These are phyloP conservation scores for Pitta sordida DNA, from an alignment of 2,113 vertebrate species.

Conservation along the genomic window DNA sequence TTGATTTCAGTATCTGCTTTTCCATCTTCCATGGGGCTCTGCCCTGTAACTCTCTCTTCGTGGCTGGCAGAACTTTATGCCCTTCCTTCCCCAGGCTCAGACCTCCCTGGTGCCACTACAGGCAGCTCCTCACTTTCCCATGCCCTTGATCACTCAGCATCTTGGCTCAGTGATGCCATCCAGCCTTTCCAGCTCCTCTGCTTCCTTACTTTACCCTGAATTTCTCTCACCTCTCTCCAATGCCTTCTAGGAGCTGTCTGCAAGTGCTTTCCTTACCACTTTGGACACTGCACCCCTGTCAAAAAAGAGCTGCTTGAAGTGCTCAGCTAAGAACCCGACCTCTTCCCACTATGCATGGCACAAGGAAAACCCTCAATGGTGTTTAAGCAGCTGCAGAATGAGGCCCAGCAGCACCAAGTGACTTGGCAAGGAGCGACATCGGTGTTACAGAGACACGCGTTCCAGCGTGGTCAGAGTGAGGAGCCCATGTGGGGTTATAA, in stretches of 20 bases:
- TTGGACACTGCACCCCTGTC: background rate
- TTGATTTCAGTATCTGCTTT: constrained; percentile 25
- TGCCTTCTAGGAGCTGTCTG: background rate
- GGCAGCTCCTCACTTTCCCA: constrained; percentile 18
- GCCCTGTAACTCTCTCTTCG: background rate
- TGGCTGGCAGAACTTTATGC: constrained; percentile 31
- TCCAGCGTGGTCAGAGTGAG: background rate
- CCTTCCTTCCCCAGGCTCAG: constrained; percentile 41
- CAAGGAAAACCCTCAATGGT: background rate
- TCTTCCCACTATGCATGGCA: background rate
- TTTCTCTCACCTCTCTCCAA: background rate
- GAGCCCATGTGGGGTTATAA: constrained; percentile 7
- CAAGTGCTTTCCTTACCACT: background rate
- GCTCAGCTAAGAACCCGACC: background rate
- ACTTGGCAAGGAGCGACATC: background rate
- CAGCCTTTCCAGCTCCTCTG: background rate
- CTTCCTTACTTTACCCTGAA: background rate
- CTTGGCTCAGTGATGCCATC: background rate
- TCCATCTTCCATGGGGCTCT: constrained; percentile 34
- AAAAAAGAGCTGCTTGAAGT: background rate
- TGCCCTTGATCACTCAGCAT: constrained; percentile 7
- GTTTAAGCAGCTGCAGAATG: background rate
- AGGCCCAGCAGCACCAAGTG: constrained; percentile 24
- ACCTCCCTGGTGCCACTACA: constrained; percentile 33
- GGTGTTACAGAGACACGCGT: background rate